Base-by-base conservation (phyloP, 2,797 vertebrate species). In the Gymnoscopelus microlampas region DNA sequence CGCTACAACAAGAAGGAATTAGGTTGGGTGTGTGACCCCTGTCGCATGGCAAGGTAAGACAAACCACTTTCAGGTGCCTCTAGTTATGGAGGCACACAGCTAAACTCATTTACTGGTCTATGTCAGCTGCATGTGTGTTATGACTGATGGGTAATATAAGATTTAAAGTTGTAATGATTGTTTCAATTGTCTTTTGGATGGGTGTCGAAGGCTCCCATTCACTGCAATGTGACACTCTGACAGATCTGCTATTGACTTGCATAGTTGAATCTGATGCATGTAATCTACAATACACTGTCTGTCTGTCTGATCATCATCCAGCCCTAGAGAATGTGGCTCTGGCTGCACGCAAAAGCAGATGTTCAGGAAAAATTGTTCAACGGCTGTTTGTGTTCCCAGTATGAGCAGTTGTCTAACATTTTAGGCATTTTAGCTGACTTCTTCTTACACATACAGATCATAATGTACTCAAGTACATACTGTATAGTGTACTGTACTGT, bases 1-100 rank as follows among this genome's bases (percentile, higher is more conserved):
- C 89, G 85, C 44, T 87, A 86, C 85, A 93, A 92, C 86, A 94
- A 92, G 1, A 93, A 94, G 73, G 94, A 92, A 49, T 81, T 83
- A 2, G 92, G 90, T 78, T 96, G 95, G 95, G 92, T 96, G 66
- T 96, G 95, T 0, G 86, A 94, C 59, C 88, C 93, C 47, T 96
- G 95, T 74, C 89, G 85, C 62, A 87, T 92, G 78, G 84, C 93
- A 88, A 94, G 94, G 95, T 95, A 73, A 76, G 39, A 0, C 0
- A 15, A 6, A 13, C 0, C 8, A 4, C 26, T 3, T 29, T 29
- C 26, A 29, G 26, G 26, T 29, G 26, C 26, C 26, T 29, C 26
- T 29, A 29, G 26, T 4, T 29, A 29, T 29, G 26, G 26, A 8
- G 32, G 32, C 32, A 19, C 23, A 5, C 7, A 2, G 54, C 14